Base-by-base conservation (phyloP, 2,797 vertebrate genomes). In the Sus cebifrons region DNA sequence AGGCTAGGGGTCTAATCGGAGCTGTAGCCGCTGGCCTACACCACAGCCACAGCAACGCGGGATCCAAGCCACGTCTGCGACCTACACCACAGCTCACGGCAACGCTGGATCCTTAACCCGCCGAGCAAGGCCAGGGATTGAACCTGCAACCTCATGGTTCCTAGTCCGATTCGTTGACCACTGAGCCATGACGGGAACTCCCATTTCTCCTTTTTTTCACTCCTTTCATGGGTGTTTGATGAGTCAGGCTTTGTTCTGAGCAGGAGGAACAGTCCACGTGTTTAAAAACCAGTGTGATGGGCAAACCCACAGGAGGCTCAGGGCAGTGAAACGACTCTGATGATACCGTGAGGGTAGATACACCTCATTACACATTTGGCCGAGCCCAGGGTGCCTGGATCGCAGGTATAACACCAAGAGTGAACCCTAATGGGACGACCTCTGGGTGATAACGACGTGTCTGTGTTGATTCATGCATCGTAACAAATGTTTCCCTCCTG, bases 391-490 rank as follows among this genome's bases (percentile, higher is more conserved):
- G 36, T 36, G 36, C 36, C 36, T 3, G 36, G 36, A 36, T 36
- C 67, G 62, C 71, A 71, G 1, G n/a, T 21, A 70, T 6, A 13
- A 16, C 21, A 3, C 62, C 27, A 15, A 56, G 56, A 71, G n/a
- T 1, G 25, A 79, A 27, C 11, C 67, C 58, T 25, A 12, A 60
- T 6, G 12, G 11, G 58, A 2, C 0, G 14, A 64, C 15, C 64
- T 52, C 23, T 0, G 2, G 77, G 49, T 11, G 20, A 64, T 13
- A 23, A 12, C 2, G 58, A 12, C 10, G 2, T 44, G 5, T 40
- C 3, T 3, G 5, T 16, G 27, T 4, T 17, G 54, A 74, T 18
- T 36, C 84, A 1, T 2, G 2, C 0, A 27, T 6, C 5, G 1
- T 17, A 40, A 64, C 65, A 8, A 20, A 67, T 0, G 4, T 3